Conservation (phyloP, 2,113 vertebrate genomes). For the Thymallus thymallus region DNA sequence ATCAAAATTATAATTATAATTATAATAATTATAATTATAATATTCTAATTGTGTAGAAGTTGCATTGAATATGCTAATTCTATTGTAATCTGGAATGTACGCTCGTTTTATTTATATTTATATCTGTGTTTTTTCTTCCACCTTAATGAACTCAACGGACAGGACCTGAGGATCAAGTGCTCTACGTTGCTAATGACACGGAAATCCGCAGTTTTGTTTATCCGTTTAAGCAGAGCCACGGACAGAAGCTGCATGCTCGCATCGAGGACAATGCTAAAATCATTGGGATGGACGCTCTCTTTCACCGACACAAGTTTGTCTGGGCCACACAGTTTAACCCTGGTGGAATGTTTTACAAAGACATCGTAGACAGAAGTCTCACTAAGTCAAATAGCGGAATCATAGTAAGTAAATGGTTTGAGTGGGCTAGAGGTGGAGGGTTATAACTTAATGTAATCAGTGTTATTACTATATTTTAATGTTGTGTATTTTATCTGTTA, state of each 20-base stretch:
- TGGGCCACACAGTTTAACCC: conserved; percentile 90
- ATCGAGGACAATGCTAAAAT: conserved; percentile 86
- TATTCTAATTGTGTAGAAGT: no score
- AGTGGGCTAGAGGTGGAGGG: no score
- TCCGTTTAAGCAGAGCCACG: conserved; percentile 86
- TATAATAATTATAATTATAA: no score
- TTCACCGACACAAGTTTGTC: conserved; percentile 85
- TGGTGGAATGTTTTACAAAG: conserved; percentile 86
- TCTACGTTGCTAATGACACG: conserved; percentile 90
- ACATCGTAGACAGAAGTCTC: conserved; percentile 72
- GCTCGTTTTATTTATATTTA: conserved; percentile 1
- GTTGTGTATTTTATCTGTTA: no score
- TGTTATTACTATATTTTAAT: no score
- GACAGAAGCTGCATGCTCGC: conserved; percentile 82
- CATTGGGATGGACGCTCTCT: conserved; percentile 85
- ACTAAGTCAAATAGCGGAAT: conserved; percentile 79
- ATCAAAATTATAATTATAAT: no score
- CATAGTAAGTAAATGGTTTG: conserved; percentile 77
- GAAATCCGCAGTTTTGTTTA: conserved; percentile 90
- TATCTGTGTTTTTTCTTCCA: conserved; percentile 22
- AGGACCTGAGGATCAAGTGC: conserved; percentile 91
- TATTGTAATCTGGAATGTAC: background rate
- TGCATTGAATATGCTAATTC: background rate
- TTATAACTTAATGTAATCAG: no score
- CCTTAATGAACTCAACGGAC: conserved; percentile 56